phyloP scores from a whole-genome alignment of 2,797 vertebrate genomes.

The Galaxias olidus region DNA sequence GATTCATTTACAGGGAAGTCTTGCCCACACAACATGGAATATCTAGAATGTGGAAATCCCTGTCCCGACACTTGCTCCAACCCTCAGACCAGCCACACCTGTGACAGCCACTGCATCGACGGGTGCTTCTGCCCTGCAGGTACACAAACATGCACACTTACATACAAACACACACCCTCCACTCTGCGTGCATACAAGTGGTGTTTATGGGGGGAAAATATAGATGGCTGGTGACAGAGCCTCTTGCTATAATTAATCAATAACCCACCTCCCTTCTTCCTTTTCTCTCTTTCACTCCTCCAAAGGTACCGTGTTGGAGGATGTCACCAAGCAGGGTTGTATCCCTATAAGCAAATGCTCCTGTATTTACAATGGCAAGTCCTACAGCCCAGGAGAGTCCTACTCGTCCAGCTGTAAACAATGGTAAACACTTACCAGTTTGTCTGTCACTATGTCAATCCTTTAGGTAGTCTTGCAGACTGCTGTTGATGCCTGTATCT shows the following conservation, averaged over 20 bases:
- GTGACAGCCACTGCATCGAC: constrained; percentile 77
- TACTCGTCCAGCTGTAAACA: constrained; percentile 61
- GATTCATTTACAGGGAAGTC: constrained; percentile 60
- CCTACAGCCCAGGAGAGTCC: constrained; percentile 56
- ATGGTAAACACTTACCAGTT: constrained; percentile 52
- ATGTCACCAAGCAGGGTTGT: constrained; percentile 60
- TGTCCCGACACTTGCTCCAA: constrained; percentile 80
- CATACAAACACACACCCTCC: neutral
- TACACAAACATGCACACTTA: constrained; percentile 29
- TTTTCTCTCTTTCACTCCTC: neutral
- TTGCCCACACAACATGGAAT: constrained; percentile 76
- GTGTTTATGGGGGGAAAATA: no score
- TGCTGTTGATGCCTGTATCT: no score
- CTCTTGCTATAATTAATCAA: no score
- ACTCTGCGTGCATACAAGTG: no score
- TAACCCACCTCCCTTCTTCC: no score
- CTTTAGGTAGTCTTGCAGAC: no score
- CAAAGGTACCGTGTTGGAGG: constrained; percentile 68
- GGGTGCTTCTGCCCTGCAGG: constrained; percentile 85
- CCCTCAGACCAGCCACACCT: constrained; percentile 68
- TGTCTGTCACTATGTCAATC: constrained; percentile 1
- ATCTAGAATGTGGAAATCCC: constrained; percentile 77
- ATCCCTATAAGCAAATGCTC: constrained; percentile 55
- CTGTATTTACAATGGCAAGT: constrained; percentile 62
- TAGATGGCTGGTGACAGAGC: no score